These are phyloP conservation scores for Bombus confusus DNA, from an alignment of 1,140 invertebrate genomes.

Conservation along the genomic window DNA sequence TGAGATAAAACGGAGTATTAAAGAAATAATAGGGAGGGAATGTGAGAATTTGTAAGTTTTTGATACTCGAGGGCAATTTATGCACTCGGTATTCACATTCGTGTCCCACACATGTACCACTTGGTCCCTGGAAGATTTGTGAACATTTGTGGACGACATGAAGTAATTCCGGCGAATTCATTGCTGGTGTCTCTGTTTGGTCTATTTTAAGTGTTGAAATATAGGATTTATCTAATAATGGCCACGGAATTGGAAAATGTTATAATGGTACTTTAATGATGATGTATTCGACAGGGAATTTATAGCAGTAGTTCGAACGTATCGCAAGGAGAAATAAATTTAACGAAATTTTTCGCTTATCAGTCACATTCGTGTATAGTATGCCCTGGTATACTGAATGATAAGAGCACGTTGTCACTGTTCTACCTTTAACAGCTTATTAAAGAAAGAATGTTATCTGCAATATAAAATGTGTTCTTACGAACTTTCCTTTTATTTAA, in stretches of 20 bases:
- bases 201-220: background rate
- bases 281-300: background rate
- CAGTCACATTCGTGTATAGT: background rate
- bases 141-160: background rate
- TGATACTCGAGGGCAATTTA: background rate
- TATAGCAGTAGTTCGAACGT: background rate
- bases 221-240: background rate
- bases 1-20: background rate
- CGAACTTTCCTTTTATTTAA: too few relatives aligned
- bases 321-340: background rate
- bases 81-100: background rate
- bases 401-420: too few relatives aligned
- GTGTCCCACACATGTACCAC: background rate
- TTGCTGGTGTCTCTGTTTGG: background rate
- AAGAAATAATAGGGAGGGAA: background rate
- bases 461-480: too few relatives aligned
- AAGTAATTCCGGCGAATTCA: background rate
- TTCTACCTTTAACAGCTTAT: too few relatives aligned
- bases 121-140: background rate
- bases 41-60: background rate
- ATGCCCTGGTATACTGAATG: too few relatives aligned
- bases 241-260: background rate
- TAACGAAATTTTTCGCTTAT: background rate
- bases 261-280: background rate
- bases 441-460: too few relatives aligned